Percentiles rank a stretch among this genome's conserved stretches.
Conservation (phyloP, 1,140 invertebrate species). For the Eumaeus atala region DNA sequence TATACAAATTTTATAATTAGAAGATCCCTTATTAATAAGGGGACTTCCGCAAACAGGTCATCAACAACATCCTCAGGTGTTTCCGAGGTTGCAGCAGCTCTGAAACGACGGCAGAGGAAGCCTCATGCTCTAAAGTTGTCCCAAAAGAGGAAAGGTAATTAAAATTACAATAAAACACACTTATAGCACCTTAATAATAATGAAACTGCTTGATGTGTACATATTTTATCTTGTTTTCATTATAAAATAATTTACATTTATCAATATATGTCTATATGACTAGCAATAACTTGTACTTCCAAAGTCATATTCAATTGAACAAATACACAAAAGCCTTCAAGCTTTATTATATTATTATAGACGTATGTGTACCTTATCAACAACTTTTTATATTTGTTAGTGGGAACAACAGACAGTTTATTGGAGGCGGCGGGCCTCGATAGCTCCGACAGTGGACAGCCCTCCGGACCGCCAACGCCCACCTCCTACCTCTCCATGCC, state of each 20-base stretch:
- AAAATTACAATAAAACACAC: no score
- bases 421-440: conserved; percentile 54
- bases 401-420: conserved; percentile 60
- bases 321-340: no score
- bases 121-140: conserved; percentile 59
- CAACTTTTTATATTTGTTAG: conserved; percentile 21
- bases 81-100: conserved; percentile 59
- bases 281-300: no score
- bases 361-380: no score
- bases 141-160: conserved; percentile 57
- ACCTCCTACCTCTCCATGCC: conserved; percentile 88
- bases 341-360: no score
- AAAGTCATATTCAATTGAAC: no score
- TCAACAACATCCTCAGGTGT: conserved; percentile 63
- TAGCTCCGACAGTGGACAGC: conserved; percentile 58
- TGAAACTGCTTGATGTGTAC: no score
- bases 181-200: no score
- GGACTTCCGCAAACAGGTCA: conserved; percentile 29
- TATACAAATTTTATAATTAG: conserved; percentile 3
- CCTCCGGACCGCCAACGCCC: conserved; percentile 72
- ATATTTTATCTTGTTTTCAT: no score
- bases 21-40: no score
- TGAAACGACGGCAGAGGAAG: conserved; percentile 60
- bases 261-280: no score
- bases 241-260: no score